phyloP scores from a whole-genome alignment of 2,797 vertebrate species.

The Holocentrus rufus region DNA sequence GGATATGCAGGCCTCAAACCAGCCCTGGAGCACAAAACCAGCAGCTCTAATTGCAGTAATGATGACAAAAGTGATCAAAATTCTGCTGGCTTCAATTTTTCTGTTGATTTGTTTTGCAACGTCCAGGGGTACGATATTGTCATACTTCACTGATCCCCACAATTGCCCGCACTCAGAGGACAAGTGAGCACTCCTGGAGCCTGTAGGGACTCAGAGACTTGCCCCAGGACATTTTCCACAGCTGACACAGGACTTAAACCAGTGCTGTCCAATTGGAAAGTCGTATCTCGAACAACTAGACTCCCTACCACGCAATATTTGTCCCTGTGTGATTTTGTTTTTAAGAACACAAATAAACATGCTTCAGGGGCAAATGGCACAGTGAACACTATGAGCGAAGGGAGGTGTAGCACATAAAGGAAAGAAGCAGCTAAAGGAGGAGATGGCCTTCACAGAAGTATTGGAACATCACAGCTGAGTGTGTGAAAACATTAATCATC shows the following conservation, averaged over 20 bases:
- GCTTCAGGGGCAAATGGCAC: not conserved
- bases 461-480: slow-evolving; percentile 61
- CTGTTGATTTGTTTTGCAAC: slow-evolving; percentile 34
- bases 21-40: slow-evolving; percentile 38
- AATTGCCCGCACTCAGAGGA: not conserved
- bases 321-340: not conserved
- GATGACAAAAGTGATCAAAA: slow-evolving; percentile 29
- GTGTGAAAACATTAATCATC: slow-evolving; percentile 72
- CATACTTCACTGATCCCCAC: slow-evolving; percentile 38
- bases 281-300: not conserved
- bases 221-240: too few species aligned
- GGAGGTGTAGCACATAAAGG: not conserved
- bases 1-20: slow-evolving; percentile 38
- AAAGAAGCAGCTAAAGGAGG: slow-evolving; percentile 28
- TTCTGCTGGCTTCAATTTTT: slow-evolving; percentile 18
- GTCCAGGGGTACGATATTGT: slow-evolving; percentile 18
- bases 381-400: not conserved
- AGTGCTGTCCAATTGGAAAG: not conserved
- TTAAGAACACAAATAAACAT: not conserved
- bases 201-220: not conserved
- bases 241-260: slow-evolving; percentile 3
- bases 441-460: slow-evolving; percentile 44
- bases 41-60: slow-evolving; percentile 38
- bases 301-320: not conserved
- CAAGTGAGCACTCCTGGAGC: slow-evolving; percentile 22